Evolutionary conservation across 2,888 invertebrate genomes (phyloP), one percentile per base, ranked within the genome.

Genomic region (Steromphala cineraria): DNA sequence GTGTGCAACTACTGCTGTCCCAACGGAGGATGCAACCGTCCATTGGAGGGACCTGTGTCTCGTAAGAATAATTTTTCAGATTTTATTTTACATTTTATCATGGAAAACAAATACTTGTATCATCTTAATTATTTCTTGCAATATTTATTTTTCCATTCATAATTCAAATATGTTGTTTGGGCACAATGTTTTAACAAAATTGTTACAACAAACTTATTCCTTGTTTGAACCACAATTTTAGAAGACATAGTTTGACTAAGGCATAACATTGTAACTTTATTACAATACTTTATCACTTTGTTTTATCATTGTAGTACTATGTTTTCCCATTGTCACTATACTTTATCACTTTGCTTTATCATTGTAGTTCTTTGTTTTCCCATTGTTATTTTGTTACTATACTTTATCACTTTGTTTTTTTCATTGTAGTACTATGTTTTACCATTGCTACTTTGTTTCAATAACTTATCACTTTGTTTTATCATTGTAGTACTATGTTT

Each of bases 1-100:
- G 55, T 31, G 5, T 83, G 82, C 62, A 82, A 81, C 2, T 83
- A 80, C 56, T 85, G 83, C 71, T 85, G 85, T 40, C 13, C 53
- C 3, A 36, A 53, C 3, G 21, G 8, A 1, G 40, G 21, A 28
- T 82, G 82, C 67, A 82, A 82, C 36, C n/a, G 31, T 24, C 75
- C 53, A 21, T 53, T 21, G 0, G 67, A 80, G 13, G 82, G 80
- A 2, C 75, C 80, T 82, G 55, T 53, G 46, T 3, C 40, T 31
- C 21, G 28, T n/a, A 31, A 28, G 28, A 36, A 13, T 31, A 31
- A 0, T 28, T 24, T 24, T 5, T 8, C n/a, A n/a, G n/a, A n/a
- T n/a, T n/a, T n/a, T n/a, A n/a, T n/a, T n/a, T n/a, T n/a, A n/a
- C n/a, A n/a, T n/a, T n/a, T n/a, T n/a, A n/a, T n/a, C n/a, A n/a